Conservation (phyloP, 2,797 vertebrate species). For the Enteromius mattozi region DNA sequence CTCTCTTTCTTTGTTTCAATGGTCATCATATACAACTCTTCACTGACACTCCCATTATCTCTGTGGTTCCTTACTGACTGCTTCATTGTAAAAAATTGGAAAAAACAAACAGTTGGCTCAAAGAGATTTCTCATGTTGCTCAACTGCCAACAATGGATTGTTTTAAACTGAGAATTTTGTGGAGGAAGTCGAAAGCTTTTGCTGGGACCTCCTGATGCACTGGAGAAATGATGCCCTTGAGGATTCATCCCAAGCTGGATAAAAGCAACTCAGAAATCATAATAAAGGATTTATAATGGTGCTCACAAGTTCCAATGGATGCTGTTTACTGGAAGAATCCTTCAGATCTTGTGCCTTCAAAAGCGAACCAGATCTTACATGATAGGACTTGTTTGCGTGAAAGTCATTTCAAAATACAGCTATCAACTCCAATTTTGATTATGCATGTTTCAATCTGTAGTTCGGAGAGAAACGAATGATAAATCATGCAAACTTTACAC, state of each 20-base stretch:
- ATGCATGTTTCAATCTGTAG: constrained; percentile 18
- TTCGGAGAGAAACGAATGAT: neutral
- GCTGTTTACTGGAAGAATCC: neutral
- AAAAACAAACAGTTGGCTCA: constrained; percentile 57
- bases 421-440: neutral
- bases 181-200: neutral
- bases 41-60: constrained; percentile 56
- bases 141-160: constrained; percentile 7
- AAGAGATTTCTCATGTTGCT: constrained; percentile 31
- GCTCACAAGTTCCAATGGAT: neutral
- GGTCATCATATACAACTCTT: constrained; percentile 46
- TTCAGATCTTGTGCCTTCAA: neutral
- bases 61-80: constrained; percentile 58
- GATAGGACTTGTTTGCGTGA: neutral
- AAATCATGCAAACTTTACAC: neutral
- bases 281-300: neutral
- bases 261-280: neutral
- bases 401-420: constrained; percentile 18
- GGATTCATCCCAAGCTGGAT: neutral
- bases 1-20: neutral
- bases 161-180: neutral
- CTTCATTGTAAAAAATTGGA: constrained; percentile 59
- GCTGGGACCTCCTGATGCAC: neutral
- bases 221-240: neutral
- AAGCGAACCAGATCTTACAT: neutral